Base-by-base conservation (phyloP, 2,888 invertebrate genomes). In the Clepsis dumicolana region DNA sequence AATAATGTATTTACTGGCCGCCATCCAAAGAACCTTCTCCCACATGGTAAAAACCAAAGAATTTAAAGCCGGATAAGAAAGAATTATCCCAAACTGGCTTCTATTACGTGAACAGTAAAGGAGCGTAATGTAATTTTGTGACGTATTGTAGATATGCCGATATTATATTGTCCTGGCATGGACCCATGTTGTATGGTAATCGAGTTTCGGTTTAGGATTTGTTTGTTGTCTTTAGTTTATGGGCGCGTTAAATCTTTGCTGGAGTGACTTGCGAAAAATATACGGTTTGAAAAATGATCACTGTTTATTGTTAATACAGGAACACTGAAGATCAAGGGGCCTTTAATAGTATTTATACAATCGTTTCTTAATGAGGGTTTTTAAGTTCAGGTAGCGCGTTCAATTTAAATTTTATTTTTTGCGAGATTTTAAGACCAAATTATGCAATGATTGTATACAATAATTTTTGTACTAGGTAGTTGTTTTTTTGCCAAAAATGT, bases 1-100 rank as follows among this genome's bases (percentile, higher is more conserved):
- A 71, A 72, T 84, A 82, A 85, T 80, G 74, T 82, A 84, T 83
- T 81, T 82, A 77, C 80, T 87, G 88, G 87, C 85, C 76, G 76
- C 38, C 71, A 72, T 86, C 86, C 88, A 87, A 83, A 75, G 76
- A n/a, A 73, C 54, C 54, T 69, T 54, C 41, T 48, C 56, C 57
- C 61, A 38, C 32, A 69, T 54, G 44, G 48, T 32, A 27, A 53
- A 59, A 65, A 59, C 56, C 24, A 62, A 25, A 16, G 7, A 53
- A 54, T 10, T 35, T 48, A 21, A 50, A 59, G 50, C 18, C 7
- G 35, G 3, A 48, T 25, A 50, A 54, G 2, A 10, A n/a, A 44
- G 35, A 56, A 48, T 8, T 48, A 48, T 4, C 25, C 48, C 4
- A 62, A 38, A 35, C 2, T 66, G 21, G 7, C 25, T 61, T 48